Evolutionary conservation across 2,888 invertebrate genomes (phyloP).

Genomic region (Blastobasis lacticolella): DNA sequence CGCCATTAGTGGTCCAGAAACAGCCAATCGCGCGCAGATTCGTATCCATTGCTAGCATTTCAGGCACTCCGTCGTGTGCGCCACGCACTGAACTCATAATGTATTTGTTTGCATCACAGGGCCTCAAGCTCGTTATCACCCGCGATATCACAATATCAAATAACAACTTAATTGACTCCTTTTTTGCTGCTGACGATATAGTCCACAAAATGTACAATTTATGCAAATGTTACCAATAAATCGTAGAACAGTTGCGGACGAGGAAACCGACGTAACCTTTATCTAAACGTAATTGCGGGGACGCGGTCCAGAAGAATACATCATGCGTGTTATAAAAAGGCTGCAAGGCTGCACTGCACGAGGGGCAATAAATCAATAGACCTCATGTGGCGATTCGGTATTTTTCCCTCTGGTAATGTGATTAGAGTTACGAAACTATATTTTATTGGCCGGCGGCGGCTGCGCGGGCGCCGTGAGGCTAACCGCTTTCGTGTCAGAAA

Average conservation of each 20-base stretch:
- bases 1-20: too few species aligned
- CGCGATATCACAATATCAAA: too few species aligned
- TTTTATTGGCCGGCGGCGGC: constrained; percentile 30
- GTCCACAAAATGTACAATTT: too few species aligned
- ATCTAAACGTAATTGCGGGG: constrained; percentile 4
- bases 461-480: constrained; percentile 21
- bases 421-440: constrained; percentile 52
- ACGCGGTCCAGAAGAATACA: constrained; percentile 2
- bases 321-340: constrained; percentile 2
- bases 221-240: too few species aligned
- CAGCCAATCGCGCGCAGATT: too few species aligned
- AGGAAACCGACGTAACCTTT: constrained; percentile 10
- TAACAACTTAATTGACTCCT: too few species aligned
- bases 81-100: too few species aligned
- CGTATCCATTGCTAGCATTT: too few species aligned
- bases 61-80: too few species aligned
- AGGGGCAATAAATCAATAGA: constrained; percentile 33
- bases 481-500: constrained; percentile 24
- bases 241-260: background rate
- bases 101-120: too few species aligned
- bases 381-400: constrained; percentile 48
- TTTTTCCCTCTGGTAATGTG: constrained; percentile 42
- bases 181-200: too few species aligned
- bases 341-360: constrained; percentile 3
- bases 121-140: too few species aligned